A percentile compares a stretch with the other conserved stretches of the same genome.
These are phyloP conservation scores for Oryzias melastigma DNA, from an alignment of 2,113 vertebrate genomes.

Conservation along the genomic window DNA sequence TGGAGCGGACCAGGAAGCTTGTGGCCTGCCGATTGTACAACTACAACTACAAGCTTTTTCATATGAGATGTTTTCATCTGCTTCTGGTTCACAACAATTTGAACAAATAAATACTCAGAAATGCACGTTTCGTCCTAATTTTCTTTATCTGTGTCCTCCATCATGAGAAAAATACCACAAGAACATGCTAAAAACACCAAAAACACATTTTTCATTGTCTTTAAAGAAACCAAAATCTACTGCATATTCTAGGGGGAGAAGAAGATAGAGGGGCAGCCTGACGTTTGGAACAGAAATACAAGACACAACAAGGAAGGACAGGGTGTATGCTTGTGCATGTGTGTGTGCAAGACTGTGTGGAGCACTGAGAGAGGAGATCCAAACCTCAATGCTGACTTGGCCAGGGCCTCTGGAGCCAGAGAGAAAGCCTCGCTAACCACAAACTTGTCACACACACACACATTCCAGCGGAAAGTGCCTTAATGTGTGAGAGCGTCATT, in stretches of 20 bases:
- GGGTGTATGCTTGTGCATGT: constrained; percentile 8
- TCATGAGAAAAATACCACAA: too few species aligned
- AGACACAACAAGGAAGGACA: constrained; percentile 30
- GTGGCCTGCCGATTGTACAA: too few species aligned
- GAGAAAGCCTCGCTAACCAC: constrained; percentile 72
- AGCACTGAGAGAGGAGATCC: constrained; percentile 52
- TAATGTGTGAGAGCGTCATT: constrained; percentile 67
- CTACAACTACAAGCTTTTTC: too few species aligned
- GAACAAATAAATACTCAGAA: too few species aligned
- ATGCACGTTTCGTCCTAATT: too few species aligned
- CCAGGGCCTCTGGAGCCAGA: constrained; percentile 77
- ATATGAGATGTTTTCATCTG: too few species aligned
- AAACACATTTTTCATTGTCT: background rate
- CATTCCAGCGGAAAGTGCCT: constrained; percentile 51
- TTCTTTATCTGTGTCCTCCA: too few species aligned
- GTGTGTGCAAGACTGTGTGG: constrained; percentile 30
- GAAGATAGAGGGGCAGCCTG: constrained; percentile 10
- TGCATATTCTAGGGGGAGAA: constrained; percentile 19
- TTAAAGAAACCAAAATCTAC: constrained; percentile 37
- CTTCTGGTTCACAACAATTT: too few species aligned
- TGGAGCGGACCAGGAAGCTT: too few species aligned
- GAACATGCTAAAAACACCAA: too few species aligned
- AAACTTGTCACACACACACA: constrained; percentile 53
- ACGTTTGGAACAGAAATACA: constrained; percentile 11
- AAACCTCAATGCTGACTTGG: constrained; percentile 77